Evolutionary conservation across 1,140 invertebrate species (phyloP).

Genomic region (Heliconius congener): DNA sequence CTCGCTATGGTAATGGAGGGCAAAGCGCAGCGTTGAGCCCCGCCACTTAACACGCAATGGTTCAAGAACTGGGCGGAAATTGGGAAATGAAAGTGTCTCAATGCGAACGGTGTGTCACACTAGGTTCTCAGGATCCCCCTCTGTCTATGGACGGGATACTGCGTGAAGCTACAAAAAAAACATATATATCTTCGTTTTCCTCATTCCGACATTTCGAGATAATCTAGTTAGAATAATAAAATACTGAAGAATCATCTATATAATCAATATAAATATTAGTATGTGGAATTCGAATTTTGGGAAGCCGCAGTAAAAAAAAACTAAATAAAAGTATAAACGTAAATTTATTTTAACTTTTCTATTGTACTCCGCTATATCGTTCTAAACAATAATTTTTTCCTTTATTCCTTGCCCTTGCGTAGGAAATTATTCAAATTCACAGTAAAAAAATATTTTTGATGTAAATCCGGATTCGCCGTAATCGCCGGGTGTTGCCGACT

Average conservation of each 20-base stretch:
- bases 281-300: no score
- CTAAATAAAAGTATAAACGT: not conserved
- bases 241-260: no score
- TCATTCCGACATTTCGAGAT: no score
- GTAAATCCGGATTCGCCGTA: conserved; percentile 10
- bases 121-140: not conserved
- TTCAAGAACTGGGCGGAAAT: no score
- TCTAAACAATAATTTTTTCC: conserved; percentile 4
- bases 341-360: not conserved
- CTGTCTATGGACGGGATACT: not conserved
- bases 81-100: not conserved
- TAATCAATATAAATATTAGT: no score
- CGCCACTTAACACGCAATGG: no score
- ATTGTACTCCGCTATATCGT: not conserved
- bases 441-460: conserved; percentile 16
- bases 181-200: no score
- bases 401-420: not conserved
- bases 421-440: conserved; percentile 5
- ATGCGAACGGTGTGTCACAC: not conserved
- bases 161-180: not conserved
- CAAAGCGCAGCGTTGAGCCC: not conserved
- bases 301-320: not conserved
- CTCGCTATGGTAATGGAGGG: not conserved
- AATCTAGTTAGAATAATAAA: no score
- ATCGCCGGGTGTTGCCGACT: conserved; percentile 16